phyloP scores from a whole-genome alignment of 2,113 vertebrate genomes.

The Hippocampus abdominalis region DNA sequence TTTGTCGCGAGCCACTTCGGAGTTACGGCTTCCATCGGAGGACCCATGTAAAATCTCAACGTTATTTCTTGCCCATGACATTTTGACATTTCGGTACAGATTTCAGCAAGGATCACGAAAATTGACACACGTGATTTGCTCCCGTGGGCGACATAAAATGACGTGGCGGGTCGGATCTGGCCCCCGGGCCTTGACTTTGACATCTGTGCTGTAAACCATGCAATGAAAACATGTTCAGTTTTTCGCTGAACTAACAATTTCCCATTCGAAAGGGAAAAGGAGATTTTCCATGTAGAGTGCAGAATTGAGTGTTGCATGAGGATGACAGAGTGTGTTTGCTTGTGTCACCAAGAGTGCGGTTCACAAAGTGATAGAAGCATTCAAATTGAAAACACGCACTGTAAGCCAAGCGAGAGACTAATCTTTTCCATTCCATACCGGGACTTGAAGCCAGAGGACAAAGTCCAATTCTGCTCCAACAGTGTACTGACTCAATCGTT shows the following conservation, averaged over 20 bases:
- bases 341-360: slow-evolving; percentile 16
- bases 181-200: too few species aligned
- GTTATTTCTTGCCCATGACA: too few species aligned
- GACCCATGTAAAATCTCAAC: too few species aligned
- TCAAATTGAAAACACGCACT: slow-evolving; percentile 58
- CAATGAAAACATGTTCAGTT: not conserved
- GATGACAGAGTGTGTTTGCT: slow-evolving; percentile 15
- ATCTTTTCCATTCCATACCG: slow-evolving; percentile 62
- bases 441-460: slow-evolving; percentile 45
- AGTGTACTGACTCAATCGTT: slow-evolving; percentile 48
- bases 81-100: too few species aligned
- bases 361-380: slow-evolving; percentile 41
- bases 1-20: too few species aligned
- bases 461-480: slow-evolving; percentile 52
- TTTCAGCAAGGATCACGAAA: too few species aligned
- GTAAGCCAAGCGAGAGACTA: slow-evolving; percentile 56
- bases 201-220: not conserved
- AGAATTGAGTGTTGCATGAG: slow-evolving; percentile 30
- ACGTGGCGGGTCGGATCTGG: too few species aligned
- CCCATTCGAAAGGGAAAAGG: not conserved
- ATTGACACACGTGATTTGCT: too few species aligned
- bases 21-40: too few species aligned
- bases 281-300: slow-evolving; percentile 44
- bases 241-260: not conserved
- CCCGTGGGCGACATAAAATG: too few species aligned